Base-by-base conservation (phyloP, 1,140 invertebrate genomes). In the Potamilus streckersoni region DNA sequence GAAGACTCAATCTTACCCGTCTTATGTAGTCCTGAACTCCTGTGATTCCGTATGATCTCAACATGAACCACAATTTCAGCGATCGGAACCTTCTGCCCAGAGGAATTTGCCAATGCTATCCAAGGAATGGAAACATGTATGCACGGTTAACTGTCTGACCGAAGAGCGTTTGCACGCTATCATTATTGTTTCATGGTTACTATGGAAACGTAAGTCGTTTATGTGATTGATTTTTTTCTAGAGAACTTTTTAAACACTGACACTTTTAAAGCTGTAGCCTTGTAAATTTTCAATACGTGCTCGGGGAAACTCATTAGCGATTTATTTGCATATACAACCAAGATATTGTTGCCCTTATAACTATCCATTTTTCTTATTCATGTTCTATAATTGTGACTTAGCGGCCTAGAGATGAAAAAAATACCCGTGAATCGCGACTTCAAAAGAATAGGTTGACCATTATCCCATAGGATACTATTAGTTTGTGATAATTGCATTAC, bases 81-180 rank as follows among this genome's bases (percentile, higher is more conserved):
- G 97, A 93, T 27, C 97, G 92, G 85, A 99, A 98, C 81, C 96
- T 91, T 69, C 97, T 91, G 11, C 96, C 96, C 59, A 98, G 88
- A 16, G 96, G 93, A 83, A 99, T 97, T 91, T 98, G 96, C 95
- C 96, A 98, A 85, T 99, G 95, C 92, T 98, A 88, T n/a, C 85
- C 85, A 81, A 19, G 66, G 38, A 49, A 49, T 49, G 38, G 38
- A 11, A 8, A 61, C 61, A 0, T 57, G 15, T 63, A 49, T 49
- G 38, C 38, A 8, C 16, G 20, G 0, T 55, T 49, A 49, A 27
- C 15, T 31, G 65, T 19, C 23, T 27, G 19, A 17, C 23, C 8
- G 19, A 49, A 67, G 4, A 27, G 19, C 49, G 15, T 67, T 23
- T 31, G 65, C 23, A 49, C 23, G 4, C 64, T 20, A 6, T 19